These are phyloP conservation scores for Mesocentrotus franciscanus DNA, from an alignment of 53 echinoderm and acorn worm species.

Conservation along the genomic window DNA sequence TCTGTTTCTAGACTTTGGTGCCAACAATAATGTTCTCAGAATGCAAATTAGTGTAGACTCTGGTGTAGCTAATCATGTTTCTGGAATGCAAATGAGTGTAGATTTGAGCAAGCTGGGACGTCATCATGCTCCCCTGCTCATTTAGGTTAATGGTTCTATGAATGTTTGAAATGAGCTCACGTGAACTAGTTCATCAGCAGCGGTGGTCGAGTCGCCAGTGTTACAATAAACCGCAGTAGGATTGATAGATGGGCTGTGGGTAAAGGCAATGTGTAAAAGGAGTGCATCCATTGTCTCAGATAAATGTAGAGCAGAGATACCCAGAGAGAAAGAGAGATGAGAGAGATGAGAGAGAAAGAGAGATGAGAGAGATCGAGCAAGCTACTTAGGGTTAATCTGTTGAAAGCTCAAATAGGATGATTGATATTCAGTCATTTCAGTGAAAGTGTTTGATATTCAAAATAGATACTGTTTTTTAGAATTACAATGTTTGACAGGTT, in stretches of 20 bases:
- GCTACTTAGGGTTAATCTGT: neutral
- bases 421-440: neutral
- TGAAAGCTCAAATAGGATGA: conserved; percentile 27
- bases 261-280: conserved; percentile 2
- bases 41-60: neutral
- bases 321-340: neutral
- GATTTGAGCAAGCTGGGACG: neutral
- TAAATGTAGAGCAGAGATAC: neutral
- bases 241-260: conserved; percentile 58
- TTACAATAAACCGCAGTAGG: conserved; percentile 29
- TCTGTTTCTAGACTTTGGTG: neutral
- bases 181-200: conserved; percentile 53
- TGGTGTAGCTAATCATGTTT: conserved; percentile 32
- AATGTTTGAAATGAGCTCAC: conserved; percentile 46
- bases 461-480: neutral
- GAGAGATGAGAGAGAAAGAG: neutral
- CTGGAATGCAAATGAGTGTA: conserved; percentile 20
- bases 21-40: neutral
- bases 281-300: conserved; percentile 35
- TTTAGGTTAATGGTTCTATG: conserved; percentile 58
- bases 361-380: conserved; percentile 15
- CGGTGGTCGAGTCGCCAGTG: conserved; percentile 12
- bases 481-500: neutral
- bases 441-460: neutral
- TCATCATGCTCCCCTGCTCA: conserved; percentile 41